These are phyloP conservation scores for Salpingus planirostris DNA, from an alignment of 2,888 invertebrate species.

Conservation along the genomic window DNA sequence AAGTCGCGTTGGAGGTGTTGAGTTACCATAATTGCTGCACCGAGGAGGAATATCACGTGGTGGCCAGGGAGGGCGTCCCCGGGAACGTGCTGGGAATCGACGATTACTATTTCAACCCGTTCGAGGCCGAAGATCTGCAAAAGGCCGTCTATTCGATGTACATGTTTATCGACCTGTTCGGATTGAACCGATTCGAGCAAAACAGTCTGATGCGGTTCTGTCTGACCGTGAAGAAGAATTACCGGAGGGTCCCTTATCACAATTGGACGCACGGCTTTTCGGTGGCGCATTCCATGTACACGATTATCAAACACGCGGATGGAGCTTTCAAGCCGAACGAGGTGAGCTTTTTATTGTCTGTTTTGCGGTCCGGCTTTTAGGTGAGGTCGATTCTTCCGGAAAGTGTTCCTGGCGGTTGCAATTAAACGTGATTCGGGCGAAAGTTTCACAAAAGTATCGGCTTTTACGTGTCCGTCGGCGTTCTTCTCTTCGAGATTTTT, in stretches of 20 bases:
- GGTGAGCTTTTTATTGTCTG: slow-evolving; percentile 38
- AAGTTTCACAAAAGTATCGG: too few relatives aligned
- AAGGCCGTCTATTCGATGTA: slow-evolving; percentile 64
- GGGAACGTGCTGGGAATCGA: slow-evolving; percentile 38
- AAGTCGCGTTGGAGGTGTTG: slow-evolving; percentile 71
- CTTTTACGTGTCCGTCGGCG: too few relatives aligned
- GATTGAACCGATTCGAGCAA: slow-evolving; percentile 54
- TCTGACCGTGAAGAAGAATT: slow-evolving; percentile 76
- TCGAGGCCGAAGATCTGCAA: slow-evolving; percentile 56
- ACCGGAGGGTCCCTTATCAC: slow-evolving; percentile 75
- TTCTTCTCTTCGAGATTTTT: too few relatives aligned
- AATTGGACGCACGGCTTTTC: slow-evolving; percentile 86
- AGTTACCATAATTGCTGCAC: slow-evolving; percentile 75
- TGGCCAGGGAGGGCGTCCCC: slow-evolving; percentile 26
- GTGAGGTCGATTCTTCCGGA: too few relatives aligned
- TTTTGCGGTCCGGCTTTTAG: too few relatives aligned
- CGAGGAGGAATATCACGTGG: slow-evolving; percentile 53
- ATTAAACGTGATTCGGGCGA: too few relatives aligned
- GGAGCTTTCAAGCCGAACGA: slow-evolving; percentile 50
- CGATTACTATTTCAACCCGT: slow-evolving; percentile 64
- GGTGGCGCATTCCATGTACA: slow-evolving; percentile 76
- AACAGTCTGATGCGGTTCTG: slow-evolving; percentile 63
- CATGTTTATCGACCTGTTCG: slow-evolving; percentile 69
- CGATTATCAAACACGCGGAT: slow-evolving; percentile 54
- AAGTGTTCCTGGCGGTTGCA: too few relatives aligned